Conservation (phyloP, 2,113 vertebrate species). For the Caranx ignobilis region DNA sequence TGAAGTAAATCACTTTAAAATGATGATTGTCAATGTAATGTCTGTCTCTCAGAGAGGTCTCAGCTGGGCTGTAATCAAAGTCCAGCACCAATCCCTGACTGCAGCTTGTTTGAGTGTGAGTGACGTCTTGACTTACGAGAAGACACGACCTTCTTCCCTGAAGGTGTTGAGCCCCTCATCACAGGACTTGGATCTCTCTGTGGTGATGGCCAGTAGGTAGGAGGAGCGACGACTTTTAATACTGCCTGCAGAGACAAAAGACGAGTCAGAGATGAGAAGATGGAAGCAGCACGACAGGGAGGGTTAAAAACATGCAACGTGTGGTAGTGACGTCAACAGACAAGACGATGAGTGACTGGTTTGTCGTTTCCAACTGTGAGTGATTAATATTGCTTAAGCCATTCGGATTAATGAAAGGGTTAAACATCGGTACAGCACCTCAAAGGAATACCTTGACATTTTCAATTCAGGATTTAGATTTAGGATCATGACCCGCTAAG, state of each 20-base stretch:
- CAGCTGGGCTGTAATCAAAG: too few species aligned
- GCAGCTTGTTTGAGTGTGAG: background rate
- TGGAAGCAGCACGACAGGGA: background rate
- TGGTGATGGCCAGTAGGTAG: constrained; percentile 94
- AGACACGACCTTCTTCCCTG: constrained; percentile 89
- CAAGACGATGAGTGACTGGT: constrained; percentile 1
- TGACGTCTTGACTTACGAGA: constrained; percentile 78
- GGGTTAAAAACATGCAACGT: background rate
- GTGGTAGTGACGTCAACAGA: background rate
- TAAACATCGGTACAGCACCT: background rate
- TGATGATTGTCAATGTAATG: too few species aligned
- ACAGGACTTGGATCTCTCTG: constrained; percentile 95
- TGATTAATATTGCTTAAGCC: constrained; percentile 8
- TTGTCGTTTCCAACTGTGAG: background rate
- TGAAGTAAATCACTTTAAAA: background rate
- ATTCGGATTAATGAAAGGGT: constrained; percentile 2
- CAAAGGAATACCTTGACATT: constrained; percentile 10
- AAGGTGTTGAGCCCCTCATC: constrained; percentile 95
- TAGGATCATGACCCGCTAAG: too few species aligned
- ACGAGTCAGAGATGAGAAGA: background rate
- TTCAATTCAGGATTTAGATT: too few species aligned
- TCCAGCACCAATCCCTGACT: too few species aligned
- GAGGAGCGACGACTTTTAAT: constrained; percentile 94
- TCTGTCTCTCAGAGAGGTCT: too few species aligned
- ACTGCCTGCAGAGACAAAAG: constrained; percentile 84